Percentiles rank a stretch among this genome's conserved stretches.
Conservation (phyloP, 1,140 invertebrate genomes). For the Drosophila nannoptera region DNA sequence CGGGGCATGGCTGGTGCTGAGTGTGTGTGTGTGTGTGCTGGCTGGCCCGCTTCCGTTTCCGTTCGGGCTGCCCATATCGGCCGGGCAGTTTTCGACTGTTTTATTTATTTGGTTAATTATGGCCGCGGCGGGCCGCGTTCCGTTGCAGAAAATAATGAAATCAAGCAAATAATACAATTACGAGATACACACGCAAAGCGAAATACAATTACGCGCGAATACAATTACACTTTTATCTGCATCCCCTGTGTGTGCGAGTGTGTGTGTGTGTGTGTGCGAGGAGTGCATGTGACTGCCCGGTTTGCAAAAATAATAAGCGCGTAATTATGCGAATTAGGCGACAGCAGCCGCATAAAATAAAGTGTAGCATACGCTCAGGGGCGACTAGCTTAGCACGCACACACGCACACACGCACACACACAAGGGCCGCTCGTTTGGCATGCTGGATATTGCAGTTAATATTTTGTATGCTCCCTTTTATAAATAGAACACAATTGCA, state of each 20-base stretch:
- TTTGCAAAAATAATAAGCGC: slow-evolving; percentile 74
- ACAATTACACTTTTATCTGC: slow-evolving; percentile 8
- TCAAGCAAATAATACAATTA: slow-evolving; percentile 76
- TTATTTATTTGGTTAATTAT: slow-evolving; percentile 77
- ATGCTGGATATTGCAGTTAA: slow-evolving; percentile 12
- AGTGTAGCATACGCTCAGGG: slow-evolving; percentile 74
- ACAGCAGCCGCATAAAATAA: slow-evolving; percentile 67
- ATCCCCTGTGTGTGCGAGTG: neutral
- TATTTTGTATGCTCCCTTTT: slow-evolving; percentile 8
- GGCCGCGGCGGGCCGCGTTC: slow-evolving; percentile 31
- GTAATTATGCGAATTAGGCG: slow-evolving; percentile 75
- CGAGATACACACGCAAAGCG: slow-evolving; percentile 66
- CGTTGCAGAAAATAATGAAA: slow-evolving; percentile 61
- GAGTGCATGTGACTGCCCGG: slow-evolving; percentile 27
- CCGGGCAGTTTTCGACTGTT: slow-evolving; percentile 58
- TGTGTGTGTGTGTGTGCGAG: slow-evolving; percentile 2
- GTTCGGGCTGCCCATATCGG: slow-evolving; percentile 35
- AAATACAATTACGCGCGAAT: slow-evolving; percentile 65
- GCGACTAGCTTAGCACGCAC: slow-evolving; percentile 46
- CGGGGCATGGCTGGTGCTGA: slow-evolving; percentile 42
- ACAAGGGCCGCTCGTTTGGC: slow-evolving; percentile 24
- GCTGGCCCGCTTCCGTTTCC: slow-evolving; percentile 32
- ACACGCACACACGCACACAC: slow-evolving; percentile 6
- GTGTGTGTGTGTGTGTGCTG: slow-evolving; percentile 20
- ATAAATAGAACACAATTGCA: neutral